Conservation (phyloP, 2,797 vertebrate species). For the Onychomys leucogaster region DNA sequence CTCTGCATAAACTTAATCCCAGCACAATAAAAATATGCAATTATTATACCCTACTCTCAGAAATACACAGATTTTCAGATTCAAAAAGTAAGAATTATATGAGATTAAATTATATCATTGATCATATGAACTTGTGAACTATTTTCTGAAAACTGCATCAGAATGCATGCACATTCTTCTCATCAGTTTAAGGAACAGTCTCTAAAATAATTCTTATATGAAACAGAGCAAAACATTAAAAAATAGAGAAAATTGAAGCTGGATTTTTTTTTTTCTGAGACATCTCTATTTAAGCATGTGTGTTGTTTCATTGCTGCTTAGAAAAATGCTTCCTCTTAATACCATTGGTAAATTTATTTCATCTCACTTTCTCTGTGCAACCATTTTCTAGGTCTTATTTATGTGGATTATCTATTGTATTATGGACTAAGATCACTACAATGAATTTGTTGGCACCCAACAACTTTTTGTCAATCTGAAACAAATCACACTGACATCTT, state of each 20-base stretch:
- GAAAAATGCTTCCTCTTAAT: background rate
- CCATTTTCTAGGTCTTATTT: background rate
- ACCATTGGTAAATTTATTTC: background rate
- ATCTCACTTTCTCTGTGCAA: constrained; percentile 13
- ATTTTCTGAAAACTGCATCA: background rate
- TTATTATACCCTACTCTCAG: background rate
- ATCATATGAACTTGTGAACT: background rate
- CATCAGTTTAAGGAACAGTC: background rate
- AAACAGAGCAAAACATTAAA: background rate
- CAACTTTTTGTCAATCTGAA: background rate
- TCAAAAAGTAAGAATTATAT: background rate
- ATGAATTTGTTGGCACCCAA: background rate
- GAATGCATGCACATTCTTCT: background rate
- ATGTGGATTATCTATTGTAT: background rate
- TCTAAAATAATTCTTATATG: background rate
- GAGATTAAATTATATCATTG: background rate
- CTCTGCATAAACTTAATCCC: background rate
- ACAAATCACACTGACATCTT: constrained; percentile 13
- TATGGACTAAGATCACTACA: background rate
- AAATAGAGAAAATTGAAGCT: background rate
- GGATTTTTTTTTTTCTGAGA: background rate
- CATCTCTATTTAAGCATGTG: background rate
- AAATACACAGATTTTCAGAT: background rate
- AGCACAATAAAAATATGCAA: background rate
- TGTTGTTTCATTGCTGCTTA: background rate